Evolutionary conservation across 2,888 invertebrate species (phyloP).

Genomic region (Diplolepis rosae): DNA sequence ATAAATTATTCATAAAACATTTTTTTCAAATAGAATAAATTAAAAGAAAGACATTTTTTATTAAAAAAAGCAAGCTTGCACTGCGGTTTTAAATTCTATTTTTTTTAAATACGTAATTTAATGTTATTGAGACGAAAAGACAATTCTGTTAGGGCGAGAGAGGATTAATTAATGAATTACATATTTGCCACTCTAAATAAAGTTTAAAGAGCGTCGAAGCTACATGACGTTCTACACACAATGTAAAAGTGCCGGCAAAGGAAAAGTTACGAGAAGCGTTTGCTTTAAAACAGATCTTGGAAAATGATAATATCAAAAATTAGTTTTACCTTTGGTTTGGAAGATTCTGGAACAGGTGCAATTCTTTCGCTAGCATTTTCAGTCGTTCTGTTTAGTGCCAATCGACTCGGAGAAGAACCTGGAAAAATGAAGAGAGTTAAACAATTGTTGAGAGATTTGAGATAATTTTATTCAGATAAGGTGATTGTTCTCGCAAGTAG

Average conservation of each 20-base stretch:
- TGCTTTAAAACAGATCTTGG: no score
- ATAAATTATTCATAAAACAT: background rate
- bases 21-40: background rate
- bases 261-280: constrained; percentile 52
- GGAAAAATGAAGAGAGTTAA: constrained; percentile 54
- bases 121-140: constrained; percentile 36
- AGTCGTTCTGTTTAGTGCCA: constrained; percentile 74
- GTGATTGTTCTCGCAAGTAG: background rate
- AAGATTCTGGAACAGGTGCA: constrained; percentile 73
- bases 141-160: constrained; percentile 31
- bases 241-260: constrained; percentile 46
- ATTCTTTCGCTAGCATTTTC: constrained; percentile 67
- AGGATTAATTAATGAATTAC: constrained; percentile 35
- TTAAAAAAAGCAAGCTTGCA: background rate
- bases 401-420: constrained; percentile 75
- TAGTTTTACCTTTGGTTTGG: constrained; percentile 74
- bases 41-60: background rate
- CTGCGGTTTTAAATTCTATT: no score
- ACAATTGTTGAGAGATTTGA: background rate
- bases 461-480: background rate
- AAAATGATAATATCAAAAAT: constrained; percentile 37
- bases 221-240: constrained; percentile 38
- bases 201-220: constrained; percentile 38
- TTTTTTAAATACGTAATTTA: background rate
- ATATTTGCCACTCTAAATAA: constrained; percentile 38